These are phyloP conservation scores for Acipenser transmontanus DNA, from an alignment of 2,797 vertebrate species.

Conservation along the genomic window DNA sequence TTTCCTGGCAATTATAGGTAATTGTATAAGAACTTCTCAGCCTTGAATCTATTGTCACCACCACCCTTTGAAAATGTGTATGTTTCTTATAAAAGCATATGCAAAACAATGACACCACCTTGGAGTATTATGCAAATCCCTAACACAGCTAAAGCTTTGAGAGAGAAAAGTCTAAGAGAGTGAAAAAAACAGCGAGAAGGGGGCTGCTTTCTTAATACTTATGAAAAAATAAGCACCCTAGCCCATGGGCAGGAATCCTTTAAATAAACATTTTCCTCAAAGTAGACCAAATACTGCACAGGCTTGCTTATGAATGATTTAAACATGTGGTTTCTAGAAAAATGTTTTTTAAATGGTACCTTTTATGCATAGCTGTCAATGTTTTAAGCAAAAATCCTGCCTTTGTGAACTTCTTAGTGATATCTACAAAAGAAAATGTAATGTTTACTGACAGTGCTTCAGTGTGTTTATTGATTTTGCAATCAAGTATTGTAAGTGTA, in stretches of 20 bases:
- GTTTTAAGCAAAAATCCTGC: no score
- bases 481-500: no score
- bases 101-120: no score
- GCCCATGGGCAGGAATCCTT: not conserved
- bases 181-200: slow-evolving; percentile 13
- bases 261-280: not conserved
- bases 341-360: no score
- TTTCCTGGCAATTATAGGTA: slow-evolving; percentile 47
- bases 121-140: slow-evolving; percentile 36
- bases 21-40: slow-evolving; percentile 55
- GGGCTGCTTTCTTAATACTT: not conserved
- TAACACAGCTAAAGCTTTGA: slow-evolving; percentile 32
- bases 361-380: no score
- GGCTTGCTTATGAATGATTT: no score
- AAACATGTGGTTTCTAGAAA: no score
- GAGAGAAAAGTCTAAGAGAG: slow-evolving; percentile 25
- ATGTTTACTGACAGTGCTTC: no score
- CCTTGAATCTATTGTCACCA: slow-evolving; percentile 60
- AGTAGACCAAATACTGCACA: not conserved
- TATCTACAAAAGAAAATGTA: no score
- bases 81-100: no score
- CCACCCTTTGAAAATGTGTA: slow-evolving; percentile 49
- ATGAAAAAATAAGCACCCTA: not conserved
- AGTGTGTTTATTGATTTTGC: no score
- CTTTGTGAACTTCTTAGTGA: no score